Conservation (phyloP, 2,888 invertebrate genomes). For the Drosophila austrosaltans region DNA sequence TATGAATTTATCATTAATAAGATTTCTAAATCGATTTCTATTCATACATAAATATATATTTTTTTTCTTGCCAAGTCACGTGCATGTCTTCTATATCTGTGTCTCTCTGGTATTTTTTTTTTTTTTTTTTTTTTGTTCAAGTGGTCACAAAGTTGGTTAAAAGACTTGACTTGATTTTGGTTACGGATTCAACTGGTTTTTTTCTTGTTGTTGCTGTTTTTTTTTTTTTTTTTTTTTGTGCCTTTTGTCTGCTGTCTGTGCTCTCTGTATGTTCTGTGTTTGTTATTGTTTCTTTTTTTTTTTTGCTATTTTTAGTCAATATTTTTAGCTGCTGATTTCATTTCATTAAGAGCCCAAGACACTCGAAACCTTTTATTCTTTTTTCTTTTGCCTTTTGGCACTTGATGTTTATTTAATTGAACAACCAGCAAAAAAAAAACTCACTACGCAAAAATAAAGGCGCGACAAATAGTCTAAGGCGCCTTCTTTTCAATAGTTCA, state of each 20-base stretch:
- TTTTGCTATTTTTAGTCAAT: conserved; percentile 64
- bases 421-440: conserved; percentile 11
- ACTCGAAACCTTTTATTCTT: conserved; percentile 20
- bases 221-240: too few relatives aligned
- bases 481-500: conserved; percentile 4
- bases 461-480: conserved; percentile 40
- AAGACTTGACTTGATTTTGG: conserved; percentile 10
- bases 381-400: background rate
- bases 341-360: conserved; percentile 43
- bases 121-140: background rate
- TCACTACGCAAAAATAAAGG: conserved; percentile 18
- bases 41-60: background rate
- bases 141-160: conserved; percentile 11
- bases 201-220: background rate
- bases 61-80: conserved; percentile 53
- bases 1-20: conserved; percentile 27
- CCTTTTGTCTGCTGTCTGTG: conserved; percentile 5
- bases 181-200: conserved; percentile 9
- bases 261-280: conserved; percentile 5
- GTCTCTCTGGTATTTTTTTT: background rate
- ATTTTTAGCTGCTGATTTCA: conserved; percentile 74
- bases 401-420: conserved; percentile 40
- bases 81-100: conserved; percentile 32
- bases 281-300: conserved; percentile 8
- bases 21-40: conserved; percentile 32